phyloP scores from a whole-genome alignment of 1,140 invertebrate genomes.

The Carcinoscorpius rotundicauda region DNA sequence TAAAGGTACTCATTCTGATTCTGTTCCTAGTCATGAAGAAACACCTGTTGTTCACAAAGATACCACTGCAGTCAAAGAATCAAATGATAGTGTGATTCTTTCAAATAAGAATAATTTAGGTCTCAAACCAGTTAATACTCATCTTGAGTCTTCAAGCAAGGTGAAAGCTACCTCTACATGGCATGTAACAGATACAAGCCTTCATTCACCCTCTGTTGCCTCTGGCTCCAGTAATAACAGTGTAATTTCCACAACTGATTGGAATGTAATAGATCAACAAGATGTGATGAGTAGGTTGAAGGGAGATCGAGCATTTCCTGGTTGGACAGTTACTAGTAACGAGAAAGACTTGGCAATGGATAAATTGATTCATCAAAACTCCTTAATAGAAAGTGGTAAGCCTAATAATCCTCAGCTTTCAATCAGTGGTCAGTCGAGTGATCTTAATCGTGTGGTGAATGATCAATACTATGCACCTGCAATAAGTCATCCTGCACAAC shows the following conservation, averaged over 20 bases:
- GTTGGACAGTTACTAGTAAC: slow-evolving; percentile 4
- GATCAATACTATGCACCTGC: no score
- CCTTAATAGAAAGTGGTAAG: not conserved
- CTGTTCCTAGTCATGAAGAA: not conserved
- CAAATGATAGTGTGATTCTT: not conserved
- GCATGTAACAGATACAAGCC: slow-evolving; percentile 28
- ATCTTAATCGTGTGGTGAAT: slow-evolving; percentile 8
- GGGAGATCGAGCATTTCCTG: not conserved
- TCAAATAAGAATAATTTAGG: not conserved
- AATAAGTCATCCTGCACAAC: no score
- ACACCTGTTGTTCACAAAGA: not conserved
- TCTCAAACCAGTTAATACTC: not conserved
- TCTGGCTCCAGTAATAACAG: slow-evolving; percentile 30
- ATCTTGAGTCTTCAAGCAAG: slow-evolving; percentile 14
- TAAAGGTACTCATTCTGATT: not conserved
- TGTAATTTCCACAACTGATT: slow-evolving; percentile 33
- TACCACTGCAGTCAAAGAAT: not conserved
- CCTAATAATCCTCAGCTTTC: not conserved
- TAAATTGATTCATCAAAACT: slow-evolving; percentile 1
- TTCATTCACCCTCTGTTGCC: slow-evolving; percentile 27
- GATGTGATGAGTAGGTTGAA: slow-evolving; percentile 1
- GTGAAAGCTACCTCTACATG: slow-evolving; percentile 29
- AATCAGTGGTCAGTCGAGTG: not conserved
- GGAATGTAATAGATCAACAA: slow-evolving; percentile 28
- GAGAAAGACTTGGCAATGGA: slow-evolving; percentile 2